Base-by-base conservation (phyloP, 2,797 vertebrate genomes). In the Neopelma chrysocephalum region DNA sequence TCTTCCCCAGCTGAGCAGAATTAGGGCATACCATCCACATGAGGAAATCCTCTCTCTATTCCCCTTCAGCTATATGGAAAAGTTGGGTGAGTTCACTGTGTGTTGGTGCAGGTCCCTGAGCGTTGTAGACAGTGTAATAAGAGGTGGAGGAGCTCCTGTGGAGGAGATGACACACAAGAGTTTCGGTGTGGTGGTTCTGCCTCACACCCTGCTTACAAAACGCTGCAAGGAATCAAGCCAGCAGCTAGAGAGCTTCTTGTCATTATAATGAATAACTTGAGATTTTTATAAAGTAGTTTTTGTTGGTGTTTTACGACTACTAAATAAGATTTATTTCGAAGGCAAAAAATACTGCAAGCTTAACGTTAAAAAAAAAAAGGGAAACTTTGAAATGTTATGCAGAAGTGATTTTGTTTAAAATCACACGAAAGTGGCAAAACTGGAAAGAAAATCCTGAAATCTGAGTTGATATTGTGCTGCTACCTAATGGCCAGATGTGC, bases 131-230 rank as follows among this genome's bases (percentile, higher is more conserved):
- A 57, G 32, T 0, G 4, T 64, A 80, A 61, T 60, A 57, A 78
- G 65, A 92, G 81, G 48, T 72, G 31, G 75, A 82, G 76, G 79
- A 72, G 68, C 61, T 83, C 73, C 18, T 69, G n/a, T 43, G 84
- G 92, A 75, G 90, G 65, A 62, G 82, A 16, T 89, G 88, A 80
- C 58, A 26, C 16, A 4, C 10, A 17, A 17, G 29, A 71, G 69
- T 84, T 94, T 86, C 13, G 11, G 50, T 92, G 19, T 48, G 60
- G 58, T 79, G 71, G 45, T 92, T 40, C 50, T 53, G 0, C 81
- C 84, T 96, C 92, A 47, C 81, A 60, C 61, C 71, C 87, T 60
- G 73, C 94, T 72, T 82, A 57, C 77, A 72, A 82, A 94, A 40
- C 48, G 45, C 16, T 48, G 16, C 12, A 8, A 20, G 50, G 45